phyloP scores from a whole-genome alignment of 2,797 vertebrate species.

The Lepidocolaptes lacrymiger region DNA sequence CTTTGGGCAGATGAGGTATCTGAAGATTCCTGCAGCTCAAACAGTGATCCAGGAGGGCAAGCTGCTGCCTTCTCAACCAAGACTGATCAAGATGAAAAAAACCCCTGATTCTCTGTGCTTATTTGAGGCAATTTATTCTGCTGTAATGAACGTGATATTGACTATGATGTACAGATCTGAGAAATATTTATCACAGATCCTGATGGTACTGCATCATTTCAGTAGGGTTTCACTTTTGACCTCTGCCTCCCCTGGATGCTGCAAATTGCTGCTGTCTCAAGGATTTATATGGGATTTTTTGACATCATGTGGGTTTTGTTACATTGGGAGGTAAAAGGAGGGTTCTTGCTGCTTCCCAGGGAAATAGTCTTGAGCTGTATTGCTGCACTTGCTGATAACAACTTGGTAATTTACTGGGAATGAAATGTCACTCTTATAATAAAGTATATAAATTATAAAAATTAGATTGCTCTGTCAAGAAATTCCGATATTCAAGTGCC shows the following conservation, averaged over 20 bases:
- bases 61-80: neutral
- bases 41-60: neutral
- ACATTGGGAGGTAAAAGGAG: neutral
- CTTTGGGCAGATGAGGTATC: neutral
- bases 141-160: neutral
- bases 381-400: neutral
- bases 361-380: neutral
- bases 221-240: neutral
- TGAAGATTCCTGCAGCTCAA: neutral
- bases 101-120: neutral
- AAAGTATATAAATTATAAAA: conserved; percentile 16
- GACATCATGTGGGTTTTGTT: neutral
- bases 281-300: neutral
- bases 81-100: neutral
- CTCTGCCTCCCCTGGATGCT: neutral
- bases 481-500: neutral
- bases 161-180: neutral
- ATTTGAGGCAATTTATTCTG: neutral
- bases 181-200: neutral
- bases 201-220: neutral
- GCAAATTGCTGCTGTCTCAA: neutral
- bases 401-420: neutral
- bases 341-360: neutral
- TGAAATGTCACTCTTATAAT: neutral
- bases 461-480: neutral